These are phyloP conservation scores for Elaphurus davidianus DNA, from an alignment of 2,113 vertebrate species.

Conservation along the genomic window DNA sequence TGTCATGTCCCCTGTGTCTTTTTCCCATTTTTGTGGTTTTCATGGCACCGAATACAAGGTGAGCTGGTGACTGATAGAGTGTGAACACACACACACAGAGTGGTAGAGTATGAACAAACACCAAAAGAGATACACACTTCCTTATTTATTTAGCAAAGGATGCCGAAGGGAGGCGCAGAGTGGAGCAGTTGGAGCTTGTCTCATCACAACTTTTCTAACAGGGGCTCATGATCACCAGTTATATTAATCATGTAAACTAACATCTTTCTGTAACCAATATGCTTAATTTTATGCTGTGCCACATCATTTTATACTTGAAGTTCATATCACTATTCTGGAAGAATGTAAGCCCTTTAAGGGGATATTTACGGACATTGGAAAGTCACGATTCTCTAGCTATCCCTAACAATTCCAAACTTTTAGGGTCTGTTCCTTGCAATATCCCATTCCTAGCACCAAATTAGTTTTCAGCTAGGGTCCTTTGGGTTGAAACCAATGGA, in stretches of 20 bases:
- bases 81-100: neutral
- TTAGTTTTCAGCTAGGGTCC: neutral
- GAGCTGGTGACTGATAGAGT: neutral
- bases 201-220: neutral
- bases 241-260: neutral
- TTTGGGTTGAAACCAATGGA: neutral
- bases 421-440: neutral
- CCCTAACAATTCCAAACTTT: neutral
- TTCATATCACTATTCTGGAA: neutral
- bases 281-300: neutral
- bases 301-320: neutral
- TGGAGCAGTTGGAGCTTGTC: neutral
- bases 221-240: neutral
- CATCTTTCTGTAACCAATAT: neutral
- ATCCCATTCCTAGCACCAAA: neutral
- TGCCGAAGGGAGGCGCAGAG: neutral
- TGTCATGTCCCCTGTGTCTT: neutral
- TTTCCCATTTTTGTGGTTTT: neutral
- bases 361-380: neutral
- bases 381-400: neutral
- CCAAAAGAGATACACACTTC: neutral
- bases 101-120: neutral
- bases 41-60: neutral
- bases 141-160: neutral
- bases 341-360: neutral